phyloP scores from a whole-genome alignment of 2,888 invertebrate genomes.

The Podabrus alpinus region DNA sequence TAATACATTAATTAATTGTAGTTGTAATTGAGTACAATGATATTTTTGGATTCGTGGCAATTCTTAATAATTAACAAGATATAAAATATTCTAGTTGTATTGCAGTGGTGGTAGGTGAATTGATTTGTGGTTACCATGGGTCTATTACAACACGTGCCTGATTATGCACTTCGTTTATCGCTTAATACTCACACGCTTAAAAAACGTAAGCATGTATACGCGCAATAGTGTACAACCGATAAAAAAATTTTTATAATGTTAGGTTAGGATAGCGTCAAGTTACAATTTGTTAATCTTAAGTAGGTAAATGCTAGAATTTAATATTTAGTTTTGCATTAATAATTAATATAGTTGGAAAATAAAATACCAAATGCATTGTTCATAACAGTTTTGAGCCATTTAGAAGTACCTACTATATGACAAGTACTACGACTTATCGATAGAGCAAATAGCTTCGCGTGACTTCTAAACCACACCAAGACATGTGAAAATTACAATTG shows the following conservation, averaged over 20 bases:
- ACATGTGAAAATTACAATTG: not conserved
- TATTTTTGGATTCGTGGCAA: not conserved
- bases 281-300: not conserved
- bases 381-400: not conserved
- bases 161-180: not conserved
- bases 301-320: not conserved
- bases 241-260: not conserved
- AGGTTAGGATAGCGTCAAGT: not conserved
- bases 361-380: not conserved
- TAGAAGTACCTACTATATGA: not conserved
- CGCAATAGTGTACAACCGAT: not conserved
- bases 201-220: not conserved
- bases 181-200: not conserved
- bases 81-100: not conserved
- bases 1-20: not conserved
- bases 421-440: not conserved
- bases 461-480: not conserved
- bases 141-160: not conserved
- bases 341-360: not conserved
- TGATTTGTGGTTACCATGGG: not conserved
- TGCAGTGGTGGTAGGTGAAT: not conserved
- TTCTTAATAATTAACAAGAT: not conserved
- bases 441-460: not conserved
- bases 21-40: not conserved
- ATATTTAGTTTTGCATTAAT: no score